These are phyloP conservation scores for Coregonus sp. DNA, from an alignment of 2,797 vertebrate genomes.

Conservation along the genomic window DNA sequence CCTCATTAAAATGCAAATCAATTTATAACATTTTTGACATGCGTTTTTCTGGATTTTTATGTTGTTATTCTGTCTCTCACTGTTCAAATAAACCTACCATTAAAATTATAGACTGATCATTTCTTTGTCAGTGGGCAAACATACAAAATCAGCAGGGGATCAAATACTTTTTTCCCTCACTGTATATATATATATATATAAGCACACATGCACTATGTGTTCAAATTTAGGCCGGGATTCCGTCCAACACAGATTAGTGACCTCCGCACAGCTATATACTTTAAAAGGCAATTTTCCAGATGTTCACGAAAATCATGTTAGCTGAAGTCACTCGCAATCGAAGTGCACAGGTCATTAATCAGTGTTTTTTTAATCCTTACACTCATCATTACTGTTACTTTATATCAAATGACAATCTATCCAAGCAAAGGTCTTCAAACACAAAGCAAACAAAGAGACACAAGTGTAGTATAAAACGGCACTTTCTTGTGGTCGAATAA, in stretches of 20 bases:
- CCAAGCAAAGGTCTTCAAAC: slow-evolving; percentile 28
- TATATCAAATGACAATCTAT: slow-evolving; percentile 28
- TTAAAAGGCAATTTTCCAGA: background rate
- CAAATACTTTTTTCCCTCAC: no score
- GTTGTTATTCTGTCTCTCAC: no score
- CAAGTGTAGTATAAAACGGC: slow-evolving; percentile 56
- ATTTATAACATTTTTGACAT: no score
- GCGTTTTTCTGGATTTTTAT: no score
- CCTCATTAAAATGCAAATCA: no score
- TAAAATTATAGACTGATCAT: no score
- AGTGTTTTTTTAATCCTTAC: background rate
- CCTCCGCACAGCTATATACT: background rate
- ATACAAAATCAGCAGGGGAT: no score
- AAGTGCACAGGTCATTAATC: background rate
- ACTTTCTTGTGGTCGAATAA: slow-evolving; percentile 63
- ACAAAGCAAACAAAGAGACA: slow-evolving; percentile 43
- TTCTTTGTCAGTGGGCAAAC: no score
- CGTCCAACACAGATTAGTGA: background rate
- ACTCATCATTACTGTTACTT: background rate
- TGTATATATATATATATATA: background rate
- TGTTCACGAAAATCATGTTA: background rate
- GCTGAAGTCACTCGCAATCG: no score
- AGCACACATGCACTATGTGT: background rate
- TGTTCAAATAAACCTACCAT: no score
- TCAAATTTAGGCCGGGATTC: background rate